These are phyloP conservation scores for Xylocampa areola DNA, from an alignment of 2,888 invertebrate species.

Conservation along the genomic window DNA sequence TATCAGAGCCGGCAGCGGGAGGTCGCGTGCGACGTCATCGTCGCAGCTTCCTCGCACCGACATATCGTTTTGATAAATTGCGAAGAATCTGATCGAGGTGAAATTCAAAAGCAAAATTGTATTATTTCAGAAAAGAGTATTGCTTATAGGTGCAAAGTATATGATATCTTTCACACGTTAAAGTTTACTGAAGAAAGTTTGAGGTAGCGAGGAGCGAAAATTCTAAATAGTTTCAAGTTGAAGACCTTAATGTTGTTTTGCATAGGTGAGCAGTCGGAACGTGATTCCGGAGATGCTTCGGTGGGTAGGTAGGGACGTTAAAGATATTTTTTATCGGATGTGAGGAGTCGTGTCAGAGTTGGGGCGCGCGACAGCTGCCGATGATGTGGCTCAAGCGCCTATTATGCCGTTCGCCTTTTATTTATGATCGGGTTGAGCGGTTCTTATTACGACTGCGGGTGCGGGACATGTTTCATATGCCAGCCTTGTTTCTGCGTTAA, in stretches of 20 bases:
- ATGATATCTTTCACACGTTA: constrained; percentile 44
- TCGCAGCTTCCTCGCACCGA: constrained; percentile 71
- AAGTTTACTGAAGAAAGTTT: constrained; percentile 64
- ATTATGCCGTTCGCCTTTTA: constrained; percentile 82
- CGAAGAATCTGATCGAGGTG: constrained; percentile 75
- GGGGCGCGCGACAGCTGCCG: constrained; percentile 78
- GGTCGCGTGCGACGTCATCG: constrained; percentile 78
- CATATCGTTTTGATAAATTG: constrained; percentile 83
- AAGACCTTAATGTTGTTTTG: constrained; percentile 65
- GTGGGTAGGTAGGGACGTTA: constrained; percentile 52
- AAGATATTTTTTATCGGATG: constrained; percentile 75
- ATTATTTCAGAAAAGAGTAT: constrained; percentile 53
- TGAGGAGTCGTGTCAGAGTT: constrained; percentile 71
- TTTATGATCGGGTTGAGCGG: constrained; percentile 85
- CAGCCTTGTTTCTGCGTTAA: constrained; percentile 72
- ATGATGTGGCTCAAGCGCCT: constrained; percentile 80
- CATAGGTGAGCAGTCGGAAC: constrained; percentile 56
- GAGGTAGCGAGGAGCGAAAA: constrained; percentile 41
- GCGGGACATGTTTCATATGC: constrained; percentile 81
- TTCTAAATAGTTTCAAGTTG: constrained; percentile 52
- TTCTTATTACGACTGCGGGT: constrained; percentile 82
- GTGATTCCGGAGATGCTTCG: constrained; percentile 47
- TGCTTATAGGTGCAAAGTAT: constrained; percentile 44
- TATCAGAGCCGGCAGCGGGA: constrained; percentile 71
- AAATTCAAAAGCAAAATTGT: constrained; percentile 70